Base-by-base conservation (phyloP, 2,888 invertebrate genomes). In the Baccha elongata region DNA sequence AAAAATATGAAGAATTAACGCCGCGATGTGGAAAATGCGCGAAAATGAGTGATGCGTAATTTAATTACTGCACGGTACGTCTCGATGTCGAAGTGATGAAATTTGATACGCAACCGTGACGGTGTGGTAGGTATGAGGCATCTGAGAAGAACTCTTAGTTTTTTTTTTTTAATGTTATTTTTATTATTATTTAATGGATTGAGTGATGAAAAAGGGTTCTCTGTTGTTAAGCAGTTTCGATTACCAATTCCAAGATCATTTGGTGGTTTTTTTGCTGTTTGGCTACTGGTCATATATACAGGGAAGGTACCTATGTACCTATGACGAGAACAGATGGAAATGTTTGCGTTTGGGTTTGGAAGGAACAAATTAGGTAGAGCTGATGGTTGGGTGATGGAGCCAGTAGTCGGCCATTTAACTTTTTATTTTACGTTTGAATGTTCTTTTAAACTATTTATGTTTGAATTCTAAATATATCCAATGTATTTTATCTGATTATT, bases 21-120 rank as follows among this genome's bases (percentile, higher is more conserved):
- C 84, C 84, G 81, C 84, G 84, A 84, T 50, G 81, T 84, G 84
- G 81, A 84, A 84, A 81, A 81, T 84, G 81, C 84, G 84, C 84
- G 84, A 84, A 84, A 84, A 81, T 84, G 75, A 84, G 53, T 84
- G 81, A 84, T 81, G 84, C 81, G 84, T 84, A 68, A 81, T 81
- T 84, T 75, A 84, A 79, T 84, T 67, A 73, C 44, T 46, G 62
- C 62, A 40, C 52, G 65, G n/a, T n/a, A 46, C 74, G 60, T 23
- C n/a, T n/a, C 15, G 60, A 42, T 7, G 42, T 60, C 19, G 29
- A 29, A 50, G 60, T 32, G 21, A 6, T 35, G 81, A 78, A 83
- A 83, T 83, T 64, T 62, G 72, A 83, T 83, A 76, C 62, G 71
- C 52, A 35, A 37, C 48, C 50, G 64, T 58, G 69, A 71, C 71